These are phyloP conservation scores for Callithrix jacchus DNA, from an alignment of 2,113 vertebrate species.

Conservation along the genomic window DNA sequence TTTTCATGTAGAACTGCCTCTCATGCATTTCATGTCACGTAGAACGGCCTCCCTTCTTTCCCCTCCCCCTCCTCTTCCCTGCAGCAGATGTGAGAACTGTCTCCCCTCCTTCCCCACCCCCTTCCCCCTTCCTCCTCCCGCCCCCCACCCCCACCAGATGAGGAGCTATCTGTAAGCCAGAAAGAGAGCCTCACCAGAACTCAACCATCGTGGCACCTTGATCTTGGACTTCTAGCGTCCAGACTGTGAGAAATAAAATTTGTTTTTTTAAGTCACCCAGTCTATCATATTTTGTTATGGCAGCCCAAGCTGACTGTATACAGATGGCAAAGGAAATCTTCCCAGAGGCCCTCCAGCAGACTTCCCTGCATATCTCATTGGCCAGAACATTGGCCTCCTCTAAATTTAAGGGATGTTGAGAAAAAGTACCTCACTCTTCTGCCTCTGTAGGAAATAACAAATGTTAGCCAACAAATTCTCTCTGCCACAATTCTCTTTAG, in stretches of 20 bases:
- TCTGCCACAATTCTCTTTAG: not conserved
- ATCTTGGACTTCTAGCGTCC: not conserved
- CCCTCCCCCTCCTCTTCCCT: not conserved
- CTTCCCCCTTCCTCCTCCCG: too few relatives aligned
- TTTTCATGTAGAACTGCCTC: not conserved
- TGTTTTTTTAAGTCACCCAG: not conserved
- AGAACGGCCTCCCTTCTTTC: too few relatives aligned
- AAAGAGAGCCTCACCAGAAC: not conserved
- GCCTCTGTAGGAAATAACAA: not conserved
- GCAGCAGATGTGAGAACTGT: too few relatives aligned
- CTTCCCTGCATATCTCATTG: not conserved
- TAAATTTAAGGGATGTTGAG: not conserved
- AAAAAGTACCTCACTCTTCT: not conserved
- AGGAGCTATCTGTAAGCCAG: not conserved
- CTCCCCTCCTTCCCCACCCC: too few relatives aligned
- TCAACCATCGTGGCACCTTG: not conserved
- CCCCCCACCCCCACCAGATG: fast-evolving
- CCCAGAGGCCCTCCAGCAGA: not conserved
- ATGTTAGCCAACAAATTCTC: not conserved
- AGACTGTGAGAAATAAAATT: not conserved
- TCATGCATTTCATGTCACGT: not conserved
- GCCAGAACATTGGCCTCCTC: not conserved
- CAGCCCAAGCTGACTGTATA: not conserved
- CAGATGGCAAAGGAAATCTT: not conserved
- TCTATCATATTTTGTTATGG: not conserved